These are phyloP conservation scores for Nemotelus pantherinus DNA, from an alignment of 2,888 invertebrate genomes.

Conservation along the genomic window DNA sequence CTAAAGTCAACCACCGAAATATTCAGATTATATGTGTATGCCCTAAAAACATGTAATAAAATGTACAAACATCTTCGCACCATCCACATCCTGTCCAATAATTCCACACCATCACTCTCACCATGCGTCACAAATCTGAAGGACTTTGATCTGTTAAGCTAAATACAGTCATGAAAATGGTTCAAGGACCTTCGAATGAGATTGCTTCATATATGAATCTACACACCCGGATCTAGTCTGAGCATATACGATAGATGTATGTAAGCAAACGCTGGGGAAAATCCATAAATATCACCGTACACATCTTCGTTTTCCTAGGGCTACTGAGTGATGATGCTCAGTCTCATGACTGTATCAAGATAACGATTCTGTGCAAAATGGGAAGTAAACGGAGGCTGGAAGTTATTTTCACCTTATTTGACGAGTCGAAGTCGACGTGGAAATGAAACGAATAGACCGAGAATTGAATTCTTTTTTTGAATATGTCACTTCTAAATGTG, in stretches of 20 bases:
- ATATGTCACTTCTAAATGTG: background rate
- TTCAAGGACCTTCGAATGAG: slow-evolving; percentile 37
- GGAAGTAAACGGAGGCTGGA: background rate
- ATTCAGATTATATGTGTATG: no score
- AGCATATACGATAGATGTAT: background rate
- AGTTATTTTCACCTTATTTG: slow-evolving; percentile 6
- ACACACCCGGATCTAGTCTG: background rate
- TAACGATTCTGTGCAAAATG: slow-evolving; percentile 2
- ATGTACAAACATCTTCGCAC: no score
- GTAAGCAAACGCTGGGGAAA: background rate
- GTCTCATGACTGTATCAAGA: slow-evolving; percentile 13
- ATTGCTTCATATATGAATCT: background rate
- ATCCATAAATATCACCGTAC: no score
- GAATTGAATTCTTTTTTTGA: slow-evolving; percentile 6
- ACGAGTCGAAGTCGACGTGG: background rate
- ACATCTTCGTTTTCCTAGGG: no score
- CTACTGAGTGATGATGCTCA: no score
- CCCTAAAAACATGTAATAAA: no score
- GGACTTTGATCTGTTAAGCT: slow-evolving; percentile 12
- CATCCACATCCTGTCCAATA: no score
- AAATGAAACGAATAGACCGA: background rate
- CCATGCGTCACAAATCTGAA: slow-evolving; percentile 4
- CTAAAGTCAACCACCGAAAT: no score
- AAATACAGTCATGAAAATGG: slow-evolving; percentile 29
- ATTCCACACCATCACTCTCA: no score